Evolutionary conservation across 2,113 vertebrate genomes (phyloP), one percentile per base, ranked within the genome.

Genomic region (Callospermophilus lateralis): DNA sequence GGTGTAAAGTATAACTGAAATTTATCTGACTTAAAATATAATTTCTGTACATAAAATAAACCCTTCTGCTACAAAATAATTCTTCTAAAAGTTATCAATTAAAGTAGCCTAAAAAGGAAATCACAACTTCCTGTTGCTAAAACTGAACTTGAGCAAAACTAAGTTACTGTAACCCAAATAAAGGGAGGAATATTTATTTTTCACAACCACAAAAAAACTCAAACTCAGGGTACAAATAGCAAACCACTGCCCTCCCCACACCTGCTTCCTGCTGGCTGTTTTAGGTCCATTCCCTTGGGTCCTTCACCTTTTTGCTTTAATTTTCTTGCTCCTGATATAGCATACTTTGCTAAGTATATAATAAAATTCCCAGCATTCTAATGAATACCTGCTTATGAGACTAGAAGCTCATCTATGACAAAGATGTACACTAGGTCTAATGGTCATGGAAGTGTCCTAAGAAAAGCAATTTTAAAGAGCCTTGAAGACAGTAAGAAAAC

Each of bases 51-150:
- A 84, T 4, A 85, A 65, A 89, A 48, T 63, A 61, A 90, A 28
- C 4, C 24, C 19, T 95, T 92, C 16, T 78, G 61, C 17, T 88
- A 92, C 4, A 87, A 61, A 87, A 63, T 84, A 72, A 83, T 84
- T 61, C 79, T 92, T 22, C 22, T 42, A 93, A 92, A 58, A 92
- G 48, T 39, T 63, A 93, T 37, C 20, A 65, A 89, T 39, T 89
- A 70, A 92, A 81, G 20, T 79, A 81, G 68, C 37, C 79, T 4
- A 84, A 92, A 95, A 90, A 80, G 22, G 37, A 96, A 97, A 87
- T 37, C 11, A 5, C 32, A 78, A 95, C 34, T 88, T 95, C 8
- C 78, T 65, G 16, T 9, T 87, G 24, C 53, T 85, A 74, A 89
- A 58, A 79, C 24, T 48, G 32, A 8, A 48, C 53, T 39, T 63